Base-by-base conservation (phyloP, 2,113 vertebrate genomes). In the Daboia siamensis region DNA sequence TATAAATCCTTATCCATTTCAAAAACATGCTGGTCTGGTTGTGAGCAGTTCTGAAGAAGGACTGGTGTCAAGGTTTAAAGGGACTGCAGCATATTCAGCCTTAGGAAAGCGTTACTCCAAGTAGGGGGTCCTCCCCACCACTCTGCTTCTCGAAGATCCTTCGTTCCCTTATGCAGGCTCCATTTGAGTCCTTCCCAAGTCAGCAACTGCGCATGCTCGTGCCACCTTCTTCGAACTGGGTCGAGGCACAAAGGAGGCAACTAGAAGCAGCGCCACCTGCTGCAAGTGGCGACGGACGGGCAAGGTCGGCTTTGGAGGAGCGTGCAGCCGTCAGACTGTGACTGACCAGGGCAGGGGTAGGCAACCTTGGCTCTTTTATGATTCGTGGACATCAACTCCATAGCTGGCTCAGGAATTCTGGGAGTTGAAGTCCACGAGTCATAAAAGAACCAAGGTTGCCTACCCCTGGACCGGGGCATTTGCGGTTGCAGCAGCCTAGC, bases 251-350 rank as follows among this genome's bases (percentile, higher is more conserved):
- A 69, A n/a, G 61, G 26, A 13, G 12, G 11, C 29, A 12, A 64
- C 26, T 3, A 64, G 61, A 55, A 55, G 54, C 54, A 55, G 59
- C 24, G 24, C 59, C 9, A 2, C 57, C 8, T 61, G 24, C 59
- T 61, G 59, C 26, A 29, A 64, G 10, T 3, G 10, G 11, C 26
- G 1, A n/a, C 2, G n/a, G 69, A 33, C 5, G 5, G n/a, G 6
- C 13, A 74, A 33, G n/a, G 13, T 33, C 69, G 0, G 69, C 69
- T 20, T 33, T 33, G n/a, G 15, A 74, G n/a, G 69, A 74, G 69
- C 13, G 5, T 0, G 0, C 15, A 0, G 15, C 15, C 1, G 1
- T 74, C 69, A n/a, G 29, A n/a, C 4, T 69, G 29, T 5, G 13
- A 33, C 1, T 69, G 64, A 3, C 64, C 29, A 17, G n/a, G 13